Evolutionary conservation across 1,140 invertebrate species (phyloP).

Genomic region (Sweltsa coloradensis): DNA sequence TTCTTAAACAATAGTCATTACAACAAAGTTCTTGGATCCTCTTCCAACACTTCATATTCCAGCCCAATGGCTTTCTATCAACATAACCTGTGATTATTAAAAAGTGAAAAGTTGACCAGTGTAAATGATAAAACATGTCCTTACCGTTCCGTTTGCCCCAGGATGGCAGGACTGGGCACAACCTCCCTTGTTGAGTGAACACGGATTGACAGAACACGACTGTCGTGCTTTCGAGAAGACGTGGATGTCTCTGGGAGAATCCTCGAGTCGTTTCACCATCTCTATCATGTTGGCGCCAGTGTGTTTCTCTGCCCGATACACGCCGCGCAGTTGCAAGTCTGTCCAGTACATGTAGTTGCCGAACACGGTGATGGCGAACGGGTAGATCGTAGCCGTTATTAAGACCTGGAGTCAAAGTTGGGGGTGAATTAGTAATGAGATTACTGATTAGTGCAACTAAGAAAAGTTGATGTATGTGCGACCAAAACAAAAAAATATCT

Average conservation of each 20-base stretch:
- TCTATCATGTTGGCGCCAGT: constrained; percentile 91
- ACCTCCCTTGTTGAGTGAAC: constrained; percentile 86
- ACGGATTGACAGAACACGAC: constrained; percentile 72
- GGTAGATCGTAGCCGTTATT: constrained; percentile 86
- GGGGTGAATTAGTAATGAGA: background rate
- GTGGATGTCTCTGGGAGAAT: constrained; percentile 82
- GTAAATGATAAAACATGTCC: no score
- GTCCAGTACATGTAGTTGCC: constrained; percentile 95
- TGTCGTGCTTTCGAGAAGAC: constrained; percentile 73
- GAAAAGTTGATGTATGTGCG: background rate
- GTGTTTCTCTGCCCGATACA: constrained; percentile 93
- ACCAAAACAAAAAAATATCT: background rate
- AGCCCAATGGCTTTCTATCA: no score
- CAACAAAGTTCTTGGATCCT: no score
- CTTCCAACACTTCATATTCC: no score
- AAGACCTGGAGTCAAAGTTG: constrained; percentile 41
- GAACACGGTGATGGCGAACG: constrained; percentile 88
- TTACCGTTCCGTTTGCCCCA: constrained; percentile 57
- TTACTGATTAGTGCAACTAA: constrained; percentile 1
- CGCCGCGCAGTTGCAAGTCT: constrained; percentile 84
- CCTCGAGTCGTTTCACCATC: constrained; percentile 82
- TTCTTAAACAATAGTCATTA: no score
- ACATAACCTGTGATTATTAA: no score
- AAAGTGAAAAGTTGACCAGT: no score
- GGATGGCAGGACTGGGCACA: constrained; percentile 93